phyloP scores from a whole-genome alignment of 2,113 vertebrate genomes.

The Microcebus jonahi region DNA sequence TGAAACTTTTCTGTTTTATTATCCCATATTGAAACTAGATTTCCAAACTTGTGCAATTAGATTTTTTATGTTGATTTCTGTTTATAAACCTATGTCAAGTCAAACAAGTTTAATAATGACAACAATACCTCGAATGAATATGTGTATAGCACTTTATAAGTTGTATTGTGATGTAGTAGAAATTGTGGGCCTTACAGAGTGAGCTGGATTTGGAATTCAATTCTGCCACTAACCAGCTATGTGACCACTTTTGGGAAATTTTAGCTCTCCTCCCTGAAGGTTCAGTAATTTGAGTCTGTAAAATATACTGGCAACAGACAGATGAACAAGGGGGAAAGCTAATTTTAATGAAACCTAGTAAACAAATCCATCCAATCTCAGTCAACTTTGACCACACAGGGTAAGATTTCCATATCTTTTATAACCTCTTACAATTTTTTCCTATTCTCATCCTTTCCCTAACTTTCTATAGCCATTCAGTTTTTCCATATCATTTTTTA shows the following conservation, averaged over 20 bases:
- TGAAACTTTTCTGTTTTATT: neutral
- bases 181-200: neutral
- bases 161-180: neutral
- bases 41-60: neutral
- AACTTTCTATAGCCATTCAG: neutral
- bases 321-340: neutral
- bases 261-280: neutral
- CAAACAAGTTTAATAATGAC: neutral
- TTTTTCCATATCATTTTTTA: neutral
- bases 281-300: neutral
- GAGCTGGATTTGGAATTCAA: neutral
- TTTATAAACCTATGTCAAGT: slow-evolving; percentile 7
- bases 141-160: neutral
- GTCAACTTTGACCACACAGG: neutral
- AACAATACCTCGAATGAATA: neutral
- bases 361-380: neutral
- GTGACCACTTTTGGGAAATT: neutral
- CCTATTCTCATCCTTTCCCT: neutral
- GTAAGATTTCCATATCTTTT: neutral
- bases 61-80: slow-evolving; percentile 4
- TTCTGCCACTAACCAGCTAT: neutral
- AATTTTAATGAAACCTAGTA: neutral
- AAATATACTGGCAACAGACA: neutral
- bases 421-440: neutral
- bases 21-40: neutral